Conservation (phyloP, 2,888 invertebrate genomes). For the Colostygia pectinataria region DNA sequence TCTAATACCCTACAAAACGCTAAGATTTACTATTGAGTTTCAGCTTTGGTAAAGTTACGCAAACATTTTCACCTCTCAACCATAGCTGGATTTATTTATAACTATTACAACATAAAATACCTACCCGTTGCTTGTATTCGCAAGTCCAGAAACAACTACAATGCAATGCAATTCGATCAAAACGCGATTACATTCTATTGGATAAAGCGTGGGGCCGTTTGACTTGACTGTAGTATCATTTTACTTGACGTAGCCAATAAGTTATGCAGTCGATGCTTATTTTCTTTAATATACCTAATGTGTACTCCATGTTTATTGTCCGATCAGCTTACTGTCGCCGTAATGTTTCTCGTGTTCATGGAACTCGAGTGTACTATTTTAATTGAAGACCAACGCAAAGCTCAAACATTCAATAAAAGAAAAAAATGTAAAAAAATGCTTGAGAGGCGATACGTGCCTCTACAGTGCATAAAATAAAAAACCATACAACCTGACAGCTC, state of each 20-base stretch:
- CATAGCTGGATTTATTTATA: not conserved
- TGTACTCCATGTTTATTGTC: too few species aligned
- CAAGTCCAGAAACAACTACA: constrained; percentile 38
- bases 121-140: constrained; percentile 32
- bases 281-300: not conserved
- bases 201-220: constrained; percentile 29
- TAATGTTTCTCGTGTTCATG: too few species aligned
- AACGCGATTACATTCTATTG: constrained; percentile 41
- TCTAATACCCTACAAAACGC: constrained; percentile 12
- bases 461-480: too few species aligned
- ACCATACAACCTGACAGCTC: too few species aligned
- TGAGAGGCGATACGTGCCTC: too few species aligned
- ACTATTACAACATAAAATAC: constrained; percentile 4
- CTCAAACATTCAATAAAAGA: too few species aligned
- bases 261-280: not conserved
- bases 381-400: too few species aligned
- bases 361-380: too few species aligned
- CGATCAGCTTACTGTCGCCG: not conserved
- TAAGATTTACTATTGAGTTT: too few species aligned
- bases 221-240: not conserved
- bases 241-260: too few species aligned
- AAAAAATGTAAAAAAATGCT: too few species aligned
- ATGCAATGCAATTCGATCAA: constrained; percentile 40
- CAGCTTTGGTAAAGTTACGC: not conserved
- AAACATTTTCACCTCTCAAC: not conserved